Evolutionary conservation across 1,140 invertebrate species (phyloP).

Genomic region (Hycleus cichorii): DNA sequence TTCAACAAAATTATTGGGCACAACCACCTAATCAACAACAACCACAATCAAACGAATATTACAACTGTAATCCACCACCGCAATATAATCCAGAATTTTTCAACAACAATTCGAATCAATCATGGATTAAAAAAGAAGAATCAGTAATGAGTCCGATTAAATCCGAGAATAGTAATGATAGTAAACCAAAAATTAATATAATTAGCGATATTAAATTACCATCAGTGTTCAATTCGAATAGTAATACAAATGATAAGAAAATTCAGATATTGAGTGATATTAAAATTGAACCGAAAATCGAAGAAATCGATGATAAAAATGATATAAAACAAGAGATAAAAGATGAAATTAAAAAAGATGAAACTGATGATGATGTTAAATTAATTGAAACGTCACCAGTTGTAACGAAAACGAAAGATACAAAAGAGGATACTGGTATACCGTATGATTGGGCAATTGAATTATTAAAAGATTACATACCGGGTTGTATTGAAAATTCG

Average conservation of each 20-base stretch:
- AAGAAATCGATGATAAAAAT: conserved; percentile 30
- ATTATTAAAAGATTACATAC: conserved; percentile 77
- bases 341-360: conserved; percentile 40
- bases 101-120: conserved; percentile 19
- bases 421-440: conserved; percentile 67
- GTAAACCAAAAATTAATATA: conserved; percentile 40
- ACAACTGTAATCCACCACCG: conserved; percentile 10
- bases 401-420: conserved; percentile 16
- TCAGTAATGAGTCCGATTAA: conserved; percentile 24
- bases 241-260: conserved; percentile 29
- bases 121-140: conserved; percentile 30
- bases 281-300: conserved; percentile 37
- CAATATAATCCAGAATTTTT: conserved; percentile 8
- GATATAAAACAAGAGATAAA: conserved; percentile 31
- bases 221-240: conserved; percentile 19
- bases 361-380: conserved; percentile 19
- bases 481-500: conserved; percentile 86
- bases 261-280: conserved; percentile 40
- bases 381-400: conserved; percentile 9
- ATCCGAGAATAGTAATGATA: conserved; percentile 26
- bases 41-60: conserved; percentile 18
- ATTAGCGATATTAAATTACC: conserved; percentile 40
- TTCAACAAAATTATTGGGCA: conserved; percentile 25
- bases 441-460: conserved; percentile 78
- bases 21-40: conserved; percentile 1